Evolutionary conservation across 2,113 vertebrate genomes (phyloP).

Genomic region (Artemisiospiza belli): DNA sequence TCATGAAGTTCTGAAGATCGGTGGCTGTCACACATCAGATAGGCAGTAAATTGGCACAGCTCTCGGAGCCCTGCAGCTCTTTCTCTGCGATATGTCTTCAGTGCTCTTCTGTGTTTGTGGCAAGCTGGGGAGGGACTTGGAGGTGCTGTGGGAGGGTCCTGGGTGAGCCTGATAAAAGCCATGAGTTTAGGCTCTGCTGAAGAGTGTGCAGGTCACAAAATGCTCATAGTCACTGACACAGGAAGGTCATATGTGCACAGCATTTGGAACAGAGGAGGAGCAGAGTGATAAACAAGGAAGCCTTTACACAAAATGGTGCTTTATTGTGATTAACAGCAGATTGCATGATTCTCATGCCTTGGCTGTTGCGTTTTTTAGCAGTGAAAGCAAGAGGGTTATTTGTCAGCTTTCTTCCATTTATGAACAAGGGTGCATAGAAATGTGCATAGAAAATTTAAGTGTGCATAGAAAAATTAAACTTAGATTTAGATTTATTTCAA

Average conservation of each 20-base stretch:
- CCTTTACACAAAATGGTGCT: not conserved
- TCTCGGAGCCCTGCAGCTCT: not conserved
- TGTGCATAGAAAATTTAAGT: not conserved
- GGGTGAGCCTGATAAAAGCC: not conserved
- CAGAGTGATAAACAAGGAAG: not conserved
- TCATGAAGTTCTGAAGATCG: not conserved
- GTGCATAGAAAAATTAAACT: not conserved
- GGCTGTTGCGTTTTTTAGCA: accelerated
- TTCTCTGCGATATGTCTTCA: not conserved
- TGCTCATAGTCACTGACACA: accelerated
- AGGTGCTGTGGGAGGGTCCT: not conserved
- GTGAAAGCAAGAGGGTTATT: not conserved
- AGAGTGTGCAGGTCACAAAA: not conserved
- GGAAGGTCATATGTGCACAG: not conserved
- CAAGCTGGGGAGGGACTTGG: not conserved
- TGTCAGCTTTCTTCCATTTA: not conserved
- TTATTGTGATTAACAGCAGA: not conserved
- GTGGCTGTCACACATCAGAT: not conserved
- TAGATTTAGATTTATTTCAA: not conserved
- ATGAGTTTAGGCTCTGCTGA: accelerated
- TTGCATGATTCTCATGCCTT: not conserved
- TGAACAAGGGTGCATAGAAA: not conserved
- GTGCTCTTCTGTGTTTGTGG: not conserved
- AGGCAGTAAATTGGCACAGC: not conserved
- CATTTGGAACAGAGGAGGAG: not conserved